A percentile compares a stretch with the other conserved stretches of the same genome.
phyloP scores from a whole-genome alignment of 2,888 invertebrate species.

The Nebria brevicollis region DNA sequence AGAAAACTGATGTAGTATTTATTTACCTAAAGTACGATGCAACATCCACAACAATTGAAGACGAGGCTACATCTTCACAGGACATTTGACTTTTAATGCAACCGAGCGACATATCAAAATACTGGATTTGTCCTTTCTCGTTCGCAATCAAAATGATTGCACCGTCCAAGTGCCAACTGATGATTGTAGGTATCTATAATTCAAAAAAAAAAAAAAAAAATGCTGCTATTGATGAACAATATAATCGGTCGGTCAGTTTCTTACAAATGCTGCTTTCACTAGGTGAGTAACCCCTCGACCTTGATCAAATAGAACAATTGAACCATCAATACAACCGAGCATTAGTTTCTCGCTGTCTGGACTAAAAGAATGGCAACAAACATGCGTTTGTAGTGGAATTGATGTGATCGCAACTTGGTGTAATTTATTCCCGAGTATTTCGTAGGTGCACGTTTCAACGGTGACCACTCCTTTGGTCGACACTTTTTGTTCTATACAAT shows the following conservation, averaged over 20 bases:
- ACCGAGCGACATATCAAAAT: conserved; percentile 77
- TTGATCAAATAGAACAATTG: conserved; percentile 82
- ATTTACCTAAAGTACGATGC: conserved; percentile 68
- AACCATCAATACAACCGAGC: conserved; percentile 86
- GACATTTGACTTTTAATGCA: conserved; percentile 70
- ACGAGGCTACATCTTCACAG: conserved; percentile 66
- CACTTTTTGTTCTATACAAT: conserved; percentile 85
- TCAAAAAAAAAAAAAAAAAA: too few species aligned
- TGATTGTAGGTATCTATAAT: conserved; percentile 70
- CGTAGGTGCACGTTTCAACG: conserved; percentile 75
- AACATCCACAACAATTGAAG: conserved; percentile 70
- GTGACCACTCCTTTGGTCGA: conserved; percentile 76
- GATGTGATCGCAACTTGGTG: conserved; percentile 74
- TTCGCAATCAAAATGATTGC: conserved; percentile 75
- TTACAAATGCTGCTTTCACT: conserved; percentile 82
- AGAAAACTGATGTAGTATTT: not conserved
- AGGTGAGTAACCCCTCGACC: conserved; percentile 78
- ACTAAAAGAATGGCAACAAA: conserved; percentile 74
- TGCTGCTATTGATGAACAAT: too few species aligned
- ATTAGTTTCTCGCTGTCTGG: conserved; percentile 77
- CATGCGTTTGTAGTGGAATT: conserved; percentile 76
- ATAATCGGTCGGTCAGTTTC: conserved; percentile 50
- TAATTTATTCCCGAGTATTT: conserved; percentile 69
- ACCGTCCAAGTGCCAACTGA: conserved; percentile 78
- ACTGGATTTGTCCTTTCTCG: conserved; percentile 78